These are phyloP conservation scores for Malurus cyaneus DNA, from an alignment of 2,113 vertebrate genomes.

Conservation along the genomic window DNA sequence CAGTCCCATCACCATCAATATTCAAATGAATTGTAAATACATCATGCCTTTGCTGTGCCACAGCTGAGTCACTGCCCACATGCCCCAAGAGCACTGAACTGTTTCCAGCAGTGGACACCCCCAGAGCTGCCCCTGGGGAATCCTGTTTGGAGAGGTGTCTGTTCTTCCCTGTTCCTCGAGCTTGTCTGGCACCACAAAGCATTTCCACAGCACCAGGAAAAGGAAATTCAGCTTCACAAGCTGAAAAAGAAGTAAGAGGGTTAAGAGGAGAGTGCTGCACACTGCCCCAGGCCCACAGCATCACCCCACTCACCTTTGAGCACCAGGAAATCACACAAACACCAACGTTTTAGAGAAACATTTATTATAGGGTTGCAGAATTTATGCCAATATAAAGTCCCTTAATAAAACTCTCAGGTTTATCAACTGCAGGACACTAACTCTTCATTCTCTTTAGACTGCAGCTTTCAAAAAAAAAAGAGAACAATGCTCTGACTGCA, in stretches of 20 bases:
- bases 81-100: fast-evolving
- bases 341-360: conserved; percentile 65
- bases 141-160: background rate
- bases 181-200: background rate
- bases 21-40: background rate
- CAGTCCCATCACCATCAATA: background rate
- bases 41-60: background rate
- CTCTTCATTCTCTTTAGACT: conserved; percentile 47
- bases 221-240: background rate
- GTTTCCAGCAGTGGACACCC: background rate
- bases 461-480: conserved; percentile 31
- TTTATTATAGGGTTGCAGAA: conserved; percentile 76
- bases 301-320: background rate
- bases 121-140: fast-evolving
- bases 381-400: conserved; percentile 74
- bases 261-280: background rate
- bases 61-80: fast-evolving
- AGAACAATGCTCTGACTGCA: conserved; percentile 43
- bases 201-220: background rate
- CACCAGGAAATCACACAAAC: conserved; percentile 25
- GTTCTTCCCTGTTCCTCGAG: background rate
- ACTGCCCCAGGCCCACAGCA: background rate
- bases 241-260: background rate
- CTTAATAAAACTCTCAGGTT: conserved; percentile 68
- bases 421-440: conserved; percentile 57